phyloP scores from a whole-genome alignment of 2,888 invertebrate genomes.

The Drosophila flavopinicola region DNA sequence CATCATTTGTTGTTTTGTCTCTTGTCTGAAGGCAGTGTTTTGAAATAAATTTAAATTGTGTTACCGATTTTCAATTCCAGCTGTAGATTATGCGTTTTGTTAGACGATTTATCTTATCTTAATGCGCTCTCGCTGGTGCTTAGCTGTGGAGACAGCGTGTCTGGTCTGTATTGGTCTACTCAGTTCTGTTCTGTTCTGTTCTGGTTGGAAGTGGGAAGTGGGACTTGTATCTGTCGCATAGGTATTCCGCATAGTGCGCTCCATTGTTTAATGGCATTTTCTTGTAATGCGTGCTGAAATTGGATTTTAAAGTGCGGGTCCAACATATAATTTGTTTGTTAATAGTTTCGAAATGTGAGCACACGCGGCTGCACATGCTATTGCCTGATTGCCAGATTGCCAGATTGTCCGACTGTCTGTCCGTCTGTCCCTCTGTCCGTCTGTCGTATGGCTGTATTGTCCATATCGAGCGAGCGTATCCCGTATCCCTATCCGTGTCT shows the following conservation, averaged over 20 bases:
- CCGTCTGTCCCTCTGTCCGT: too few species aligned
- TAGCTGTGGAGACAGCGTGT: constrained; percentile 67
- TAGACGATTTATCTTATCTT: constrained; percentile 82
- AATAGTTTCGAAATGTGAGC: constrained; percentile 74
- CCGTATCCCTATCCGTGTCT: constrained; percentile 36
- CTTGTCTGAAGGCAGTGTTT: constrained; percentile 23
- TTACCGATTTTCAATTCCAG: constrained; percentile 79
- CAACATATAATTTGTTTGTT: constrained; percentile 81
- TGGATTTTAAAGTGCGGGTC: constrained; percentile 80
- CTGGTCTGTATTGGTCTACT: constrained; percentile 37
- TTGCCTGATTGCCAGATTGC: constrained; percentile 6
- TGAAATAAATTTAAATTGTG: constrained; percentile 76
- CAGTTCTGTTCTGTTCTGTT: too few species aligned
- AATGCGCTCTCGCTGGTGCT: constrained; percentile 60
- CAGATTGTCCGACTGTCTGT: too few species aligned
- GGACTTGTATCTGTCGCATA: constrained; percentile 1
- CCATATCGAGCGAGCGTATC: constrained; percentile 20
- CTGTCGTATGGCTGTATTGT: too few species aligned
- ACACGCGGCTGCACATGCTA: constrained; percentile 54
- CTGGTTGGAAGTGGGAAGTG: not conserved
- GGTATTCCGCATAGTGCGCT: constrained; percentile 19
- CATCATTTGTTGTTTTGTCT: constrained; percentile 57
- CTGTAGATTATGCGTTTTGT: constrained; percentile 82
- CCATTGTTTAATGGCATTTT: constrained; percentile 80
- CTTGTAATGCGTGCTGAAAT: constrained; percentile 78